Percentiles rank a stretch among this genome's conserved stretches.
phyloP scores from a whole-genome alignment of 2,888 invertebrate genomes.

The Cataglyphis cursor region DNA sequence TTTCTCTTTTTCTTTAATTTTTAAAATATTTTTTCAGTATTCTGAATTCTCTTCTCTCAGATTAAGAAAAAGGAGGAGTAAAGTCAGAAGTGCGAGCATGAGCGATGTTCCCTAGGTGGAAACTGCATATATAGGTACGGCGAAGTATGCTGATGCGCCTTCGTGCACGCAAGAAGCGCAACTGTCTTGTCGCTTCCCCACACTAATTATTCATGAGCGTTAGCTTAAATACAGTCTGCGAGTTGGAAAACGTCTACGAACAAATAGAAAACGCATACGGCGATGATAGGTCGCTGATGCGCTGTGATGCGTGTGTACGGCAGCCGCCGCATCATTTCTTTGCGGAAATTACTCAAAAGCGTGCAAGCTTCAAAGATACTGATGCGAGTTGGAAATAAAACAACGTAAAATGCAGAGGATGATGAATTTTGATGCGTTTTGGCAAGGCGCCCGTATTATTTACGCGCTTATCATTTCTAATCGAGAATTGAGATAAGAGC shows the following conservation, averaged over 20 bases:
- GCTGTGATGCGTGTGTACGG: constrained; percentile 17
- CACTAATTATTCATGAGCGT: constrained; percentile 43
- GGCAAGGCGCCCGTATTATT: not conserved
- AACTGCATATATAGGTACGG: not conserved
- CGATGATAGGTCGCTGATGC: constrained; percentile 39
- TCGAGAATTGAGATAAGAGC: not conserved
- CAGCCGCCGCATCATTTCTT: constrained; percentile 24
- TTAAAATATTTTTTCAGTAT: not conserved
- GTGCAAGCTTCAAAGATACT: constrained; percentile 21
- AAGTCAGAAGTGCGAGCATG: not conserved
- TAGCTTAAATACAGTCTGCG: constrained; percentile 34
- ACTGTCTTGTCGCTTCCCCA: constrained; percentile 36
- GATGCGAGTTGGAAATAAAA: not conserved
- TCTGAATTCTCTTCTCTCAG: not conserved
- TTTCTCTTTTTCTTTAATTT: not conserved
- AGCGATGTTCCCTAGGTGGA: not conserved
- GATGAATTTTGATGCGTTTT: constrained; percentile 18
- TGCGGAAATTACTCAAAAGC: constrained; percentile 38
- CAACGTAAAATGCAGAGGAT: constrained; percentile 17
- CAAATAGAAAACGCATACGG: constrained; percentile 47
- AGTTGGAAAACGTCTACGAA: constrained; percentile 3
- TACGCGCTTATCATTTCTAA: not conserved
- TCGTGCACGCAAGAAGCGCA: constrained; percentile 26
- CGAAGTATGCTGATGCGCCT: constrained; percentile 1
- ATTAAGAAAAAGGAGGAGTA: not conserved